Evolutionary conservation across 2,113 vertebrate species (phyloP).

Genomic region (Helogale parvula): DNA sequence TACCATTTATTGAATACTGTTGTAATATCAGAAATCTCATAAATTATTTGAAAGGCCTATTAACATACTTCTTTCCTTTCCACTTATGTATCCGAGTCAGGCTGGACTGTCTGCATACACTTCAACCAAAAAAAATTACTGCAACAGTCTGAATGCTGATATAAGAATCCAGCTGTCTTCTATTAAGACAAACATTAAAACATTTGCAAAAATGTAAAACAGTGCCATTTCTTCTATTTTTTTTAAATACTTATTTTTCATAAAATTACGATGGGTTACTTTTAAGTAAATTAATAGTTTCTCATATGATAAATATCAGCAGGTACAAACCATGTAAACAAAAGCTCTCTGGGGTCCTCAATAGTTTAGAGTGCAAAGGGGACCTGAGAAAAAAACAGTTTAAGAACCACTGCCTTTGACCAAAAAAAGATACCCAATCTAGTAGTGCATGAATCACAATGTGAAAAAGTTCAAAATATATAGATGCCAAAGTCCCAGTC

Average conservation of each 20-base stretch:
- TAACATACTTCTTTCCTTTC: not conserved
- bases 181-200: conserved; percentile 15
- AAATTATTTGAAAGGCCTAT: not conserved
- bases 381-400: not conserved
- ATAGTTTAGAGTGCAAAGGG: conserved; percentile 2
- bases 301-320: not conserved
- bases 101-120: not conserved
- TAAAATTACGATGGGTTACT: not conserved
- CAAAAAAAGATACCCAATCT: not conserved
- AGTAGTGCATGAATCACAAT: not conserved
- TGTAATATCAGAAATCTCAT: not conserved
- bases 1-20: not conserved
- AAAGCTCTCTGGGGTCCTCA: not conserved
- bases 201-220: conserved; percentile 6
- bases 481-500: not conserved
- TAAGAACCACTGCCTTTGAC: not conserved
- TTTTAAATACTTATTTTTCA: not conserved
- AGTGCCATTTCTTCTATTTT: not conserved
- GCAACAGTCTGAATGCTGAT: not conserved
- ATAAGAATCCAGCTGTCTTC: not conserved
- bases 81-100: not conserved
- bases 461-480: not conserved
- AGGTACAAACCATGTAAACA: not conserved
- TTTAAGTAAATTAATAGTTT: not conserved
- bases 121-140: not conserved